Conservation (phyloP, 1,140 invertebrate species). For the Neelides sp. region DNA sequence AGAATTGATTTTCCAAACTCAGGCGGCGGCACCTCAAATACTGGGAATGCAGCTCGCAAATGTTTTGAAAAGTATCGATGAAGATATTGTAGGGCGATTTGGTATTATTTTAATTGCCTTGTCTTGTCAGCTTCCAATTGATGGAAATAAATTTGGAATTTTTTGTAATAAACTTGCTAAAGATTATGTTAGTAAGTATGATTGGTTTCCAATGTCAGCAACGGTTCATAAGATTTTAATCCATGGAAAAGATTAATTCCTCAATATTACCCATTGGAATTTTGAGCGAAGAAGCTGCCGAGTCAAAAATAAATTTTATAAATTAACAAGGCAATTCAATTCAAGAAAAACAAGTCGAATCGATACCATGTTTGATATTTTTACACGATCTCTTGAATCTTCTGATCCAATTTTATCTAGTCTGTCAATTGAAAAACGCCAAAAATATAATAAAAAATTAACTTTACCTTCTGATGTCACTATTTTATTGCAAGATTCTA, state of each 20-base stretch:
- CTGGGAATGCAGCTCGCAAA: slow-evolving; percentile 25
- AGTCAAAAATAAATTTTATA: slow-evolving; percentile 15
- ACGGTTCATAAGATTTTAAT: slow-evolving; percentile 21
- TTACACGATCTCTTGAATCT: slow-evolving; percentile 12
- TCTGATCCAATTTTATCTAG: slow-evolving; percentile 16
- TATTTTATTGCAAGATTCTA: too few species aligned
- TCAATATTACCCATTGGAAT: slow-evolving; percentile 10
- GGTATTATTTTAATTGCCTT: slow-evolving; percentile 13
- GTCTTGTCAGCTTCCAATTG: slow-evolving; percentile 4
- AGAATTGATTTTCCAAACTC: slow-evolving; percentile 14
- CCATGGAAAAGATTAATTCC: slow-evolving; percentile 10
- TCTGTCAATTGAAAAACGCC: too few species aligned
- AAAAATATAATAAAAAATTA: too few species aligned
- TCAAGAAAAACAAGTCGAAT: slow-evolving; percentile 6
- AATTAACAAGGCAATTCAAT: not conserved
- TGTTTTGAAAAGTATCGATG: slow-evolving; percentile 13
- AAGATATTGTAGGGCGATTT: slow-evolving; percentile 10
- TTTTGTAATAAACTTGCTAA: not conserved
- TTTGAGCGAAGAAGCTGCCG: slow-evolving; percentile 13
- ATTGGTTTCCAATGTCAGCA: slow-evolving; percentile 12
- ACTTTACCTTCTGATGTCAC: too few species aligned
- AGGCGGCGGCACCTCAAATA: slow-evolving; percentile 17
- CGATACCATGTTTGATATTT: slow-evolving; percentile 6
- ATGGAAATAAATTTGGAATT: slow-evolving; percentile 12
- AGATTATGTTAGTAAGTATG: slow-evolving; percentile 12